phyloP scores from a whole-genome alignment of 2,797 vertebrate species.

The Fringilla coelebs region DNA sequence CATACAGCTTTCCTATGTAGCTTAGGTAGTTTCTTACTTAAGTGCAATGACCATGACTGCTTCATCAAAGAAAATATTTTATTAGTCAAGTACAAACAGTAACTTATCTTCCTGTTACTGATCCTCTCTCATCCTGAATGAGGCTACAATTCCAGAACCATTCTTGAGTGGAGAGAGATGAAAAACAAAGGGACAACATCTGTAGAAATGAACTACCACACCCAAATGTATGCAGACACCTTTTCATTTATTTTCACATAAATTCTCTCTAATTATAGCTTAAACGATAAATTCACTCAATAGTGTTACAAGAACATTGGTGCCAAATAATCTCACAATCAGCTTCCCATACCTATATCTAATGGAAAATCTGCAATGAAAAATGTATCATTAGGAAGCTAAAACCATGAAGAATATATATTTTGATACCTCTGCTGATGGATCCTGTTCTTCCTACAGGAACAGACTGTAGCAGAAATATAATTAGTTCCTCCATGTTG shows the following conservation, averaged over 20 bases:
- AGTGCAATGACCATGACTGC: background rate
- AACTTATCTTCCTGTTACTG: background rate
- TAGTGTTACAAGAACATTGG: background rate
- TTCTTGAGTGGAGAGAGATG: background rate
- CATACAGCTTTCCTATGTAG: background rate
- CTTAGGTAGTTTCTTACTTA: background rate
- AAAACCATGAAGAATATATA: background rate
- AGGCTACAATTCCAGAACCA: background rate
- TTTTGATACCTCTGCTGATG: background rate
- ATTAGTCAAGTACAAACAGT: background rate
- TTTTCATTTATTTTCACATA: background rate
- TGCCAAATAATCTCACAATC: background rate
- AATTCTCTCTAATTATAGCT: background rate
- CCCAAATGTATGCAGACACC: background rate
- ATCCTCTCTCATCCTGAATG: background rate
- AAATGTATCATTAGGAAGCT: background rate
- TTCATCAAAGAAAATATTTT: background rate
- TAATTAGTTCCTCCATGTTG: background rate
- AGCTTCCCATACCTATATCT: background rate
- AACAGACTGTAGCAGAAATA: background rate
- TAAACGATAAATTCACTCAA: background rate
- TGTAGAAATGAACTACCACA: background rate
- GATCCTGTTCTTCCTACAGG: background rate
- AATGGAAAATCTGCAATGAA: background rate
- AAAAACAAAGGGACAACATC: background rate